Evolutionary conservation across 2,797 vertebrate genomes (phyloP).

Genomic region (Betta splendens): DNA sequence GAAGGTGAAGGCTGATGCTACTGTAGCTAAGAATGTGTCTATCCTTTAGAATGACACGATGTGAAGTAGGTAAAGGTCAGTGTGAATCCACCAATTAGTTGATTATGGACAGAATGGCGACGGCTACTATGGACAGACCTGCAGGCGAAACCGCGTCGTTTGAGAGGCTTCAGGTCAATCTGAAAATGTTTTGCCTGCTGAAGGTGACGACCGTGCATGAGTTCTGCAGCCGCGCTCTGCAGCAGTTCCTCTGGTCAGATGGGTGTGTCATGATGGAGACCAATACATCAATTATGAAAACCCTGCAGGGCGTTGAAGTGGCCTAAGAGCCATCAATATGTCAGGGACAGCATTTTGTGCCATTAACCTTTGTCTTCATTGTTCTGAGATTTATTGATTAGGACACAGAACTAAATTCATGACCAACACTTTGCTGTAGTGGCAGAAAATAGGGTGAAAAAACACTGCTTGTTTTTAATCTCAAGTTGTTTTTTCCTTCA

Average conservation of each 20-base stretch:
- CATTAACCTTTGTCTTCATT: constrained; percentile 3
- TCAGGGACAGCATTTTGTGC: not conserved
- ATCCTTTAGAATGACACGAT: constrained; percentile 10
- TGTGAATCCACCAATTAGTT: not conserved
- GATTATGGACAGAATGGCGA: not conserved
- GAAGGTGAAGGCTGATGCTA: constrained; percentile 1
- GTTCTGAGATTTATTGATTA: not conserved
- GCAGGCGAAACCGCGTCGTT: not conserved
- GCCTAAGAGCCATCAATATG: not conserved
- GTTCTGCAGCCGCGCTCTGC: too few species aligned
- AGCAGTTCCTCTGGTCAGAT: not conserved
- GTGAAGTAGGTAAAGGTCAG: constrained; percentile 1
- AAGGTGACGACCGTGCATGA: too few species aligned
- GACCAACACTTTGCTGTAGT: not conserved
- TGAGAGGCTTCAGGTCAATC: not conserved
- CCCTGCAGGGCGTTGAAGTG: not conserved
- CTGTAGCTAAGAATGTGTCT: not conserved
- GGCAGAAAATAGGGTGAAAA: not conserved
- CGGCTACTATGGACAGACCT: not conserved
- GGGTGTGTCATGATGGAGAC: not conserved
- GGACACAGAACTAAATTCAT: not conserved
- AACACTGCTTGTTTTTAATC: not conserved
- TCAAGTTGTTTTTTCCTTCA: not conserved
- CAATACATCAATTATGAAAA: constrained; percentile 5
- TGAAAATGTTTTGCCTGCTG: not conserved